Conservation (phyloP, 2,888 invertebrate species). For the Aricia artaxerxes region DNA sequence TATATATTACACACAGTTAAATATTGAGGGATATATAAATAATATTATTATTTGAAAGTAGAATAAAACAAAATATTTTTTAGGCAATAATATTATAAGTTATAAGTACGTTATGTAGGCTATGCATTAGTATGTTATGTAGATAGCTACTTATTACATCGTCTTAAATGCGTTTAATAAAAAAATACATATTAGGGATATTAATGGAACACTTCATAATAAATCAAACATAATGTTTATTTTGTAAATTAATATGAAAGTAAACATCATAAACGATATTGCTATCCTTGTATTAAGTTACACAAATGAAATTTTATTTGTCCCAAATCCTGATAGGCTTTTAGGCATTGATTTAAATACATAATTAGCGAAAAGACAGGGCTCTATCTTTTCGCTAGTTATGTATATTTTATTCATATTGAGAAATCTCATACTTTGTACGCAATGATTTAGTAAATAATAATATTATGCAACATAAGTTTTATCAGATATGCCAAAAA, state of each 20-base stretch:
- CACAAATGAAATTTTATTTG: neutral
- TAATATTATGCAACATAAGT: neutral
- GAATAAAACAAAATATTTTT: too few relatives aligned
- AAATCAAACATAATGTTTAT: neutral
- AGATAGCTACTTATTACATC: too few relatives aligned
- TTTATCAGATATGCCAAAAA: neutral
- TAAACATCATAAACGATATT: neutral
- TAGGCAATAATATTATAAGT: too few relatives aligned
- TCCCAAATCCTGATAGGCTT: neutral
- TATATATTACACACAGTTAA: too few relatives aligned
- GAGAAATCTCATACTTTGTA: neutral
- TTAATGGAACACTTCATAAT: neutral
- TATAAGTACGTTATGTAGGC: too few relatives aligned
- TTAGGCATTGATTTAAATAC: neutral
- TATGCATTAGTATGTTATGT: too few relatives aligned
- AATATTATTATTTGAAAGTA: too few relatives aligned
- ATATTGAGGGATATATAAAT: too few relatives aligned
- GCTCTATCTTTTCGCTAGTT: neutral
- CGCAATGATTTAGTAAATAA: neutral
- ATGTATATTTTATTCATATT: neutral
- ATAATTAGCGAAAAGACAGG: neutral
- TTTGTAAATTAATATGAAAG: neutral
- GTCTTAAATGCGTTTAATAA: too few relatives aligned
- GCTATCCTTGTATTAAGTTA: neutral
- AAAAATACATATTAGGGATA: neutral